Evolutionary conservation across 1,140 invertebrate genomes (phyloP).

Genomic region (Carcinoscorpius rotundicauda): DNA sequence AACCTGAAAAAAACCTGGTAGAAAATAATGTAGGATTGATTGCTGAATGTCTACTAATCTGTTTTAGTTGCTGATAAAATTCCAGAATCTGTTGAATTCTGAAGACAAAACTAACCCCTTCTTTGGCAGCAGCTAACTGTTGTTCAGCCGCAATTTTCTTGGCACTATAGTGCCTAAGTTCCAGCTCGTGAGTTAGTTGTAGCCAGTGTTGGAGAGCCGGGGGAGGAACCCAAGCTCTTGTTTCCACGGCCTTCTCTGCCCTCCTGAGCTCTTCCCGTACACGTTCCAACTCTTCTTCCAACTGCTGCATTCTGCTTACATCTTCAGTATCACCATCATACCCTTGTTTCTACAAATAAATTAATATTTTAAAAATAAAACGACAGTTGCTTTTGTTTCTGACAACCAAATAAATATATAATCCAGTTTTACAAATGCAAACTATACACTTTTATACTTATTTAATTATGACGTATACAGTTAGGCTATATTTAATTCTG

Average conservation of each 20-base stretch:
- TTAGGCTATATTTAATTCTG: no score
- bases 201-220: constrained; percentile 82
- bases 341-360: no score
- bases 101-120: constrained; percentile 31
- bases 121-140: constrained; percentile 72
- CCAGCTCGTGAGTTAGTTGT: constrained; percentile 85
- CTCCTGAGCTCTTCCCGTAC: constrained; percentile 53
- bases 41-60: no score
- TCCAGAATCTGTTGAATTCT: not conserved
- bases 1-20: not conserved
- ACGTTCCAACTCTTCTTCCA: constrained; percentile 20
- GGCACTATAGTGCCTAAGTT: constrained; percentile 71
- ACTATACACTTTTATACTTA: no score
- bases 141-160: constrained; percentile 73
- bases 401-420: no score
- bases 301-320: constrained; percentile 6
- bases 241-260: constrained; percentile 76
- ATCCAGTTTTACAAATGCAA: no score
- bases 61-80: not conserved
- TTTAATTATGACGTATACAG: no score
- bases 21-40: no score
- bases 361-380: no score
- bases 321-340: no score
- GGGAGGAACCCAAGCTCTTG: constrained; percentile 73
- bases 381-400: no score